Evolutionary conservation across 2,888 invertebrate species (phyloP), one percentile per base, ranked within the genome.

Genomic region (Pristionchus arcanus): DNA sequence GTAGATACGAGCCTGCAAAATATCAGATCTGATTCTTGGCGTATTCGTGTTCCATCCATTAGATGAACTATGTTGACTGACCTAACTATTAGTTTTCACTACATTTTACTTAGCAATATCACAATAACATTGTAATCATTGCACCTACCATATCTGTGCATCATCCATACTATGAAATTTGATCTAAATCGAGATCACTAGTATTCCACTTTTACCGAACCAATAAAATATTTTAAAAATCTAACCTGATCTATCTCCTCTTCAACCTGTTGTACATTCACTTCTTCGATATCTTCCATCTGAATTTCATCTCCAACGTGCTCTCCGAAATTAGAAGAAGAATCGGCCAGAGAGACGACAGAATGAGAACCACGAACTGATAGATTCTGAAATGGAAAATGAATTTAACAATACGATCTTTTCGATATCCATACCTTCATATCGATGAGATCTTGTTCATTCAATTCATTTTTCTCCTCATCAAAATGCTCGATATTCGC

Each of bases 321-420:
- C 55, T 94, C 94, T 59, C 92, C 94, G 71, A 94, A 93, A 87
- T 94, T 94, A 28, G 93, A 93, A 15, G 93, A 91, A 16, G 94
- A 94, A 90, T 94, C 94, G 11, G 94, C 94, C 15, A 94, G 90
- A 19, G 87, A 87, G 53, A 87, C 34, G 5, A 87, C 87, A 15
- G 87, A 87, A 11, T 87, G 87, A 31, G 87, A 87, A 34, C 87
- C 87, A 49, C 28, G n/a, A 25, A 49, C 71, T 2, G 87, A 87
- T n/a, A 87, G 87, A 55, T 68, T 87, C 71, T 87, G 31, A 37
- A 66, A 74, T 74, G 37, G 31, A 74, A 42, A 42, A 5, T 31
- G 19, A 28, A 11, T 71, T 13, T 71, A 28, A 28, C 31, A 31
- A n/a, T n/a, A n/a, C 34, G 13, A 5, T 28, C 31, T 77, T 21